phyloP scores from a whole-genome alignment of 1,140 invertebrate genomes.

The Zaprionus gabonicus region DNA sequence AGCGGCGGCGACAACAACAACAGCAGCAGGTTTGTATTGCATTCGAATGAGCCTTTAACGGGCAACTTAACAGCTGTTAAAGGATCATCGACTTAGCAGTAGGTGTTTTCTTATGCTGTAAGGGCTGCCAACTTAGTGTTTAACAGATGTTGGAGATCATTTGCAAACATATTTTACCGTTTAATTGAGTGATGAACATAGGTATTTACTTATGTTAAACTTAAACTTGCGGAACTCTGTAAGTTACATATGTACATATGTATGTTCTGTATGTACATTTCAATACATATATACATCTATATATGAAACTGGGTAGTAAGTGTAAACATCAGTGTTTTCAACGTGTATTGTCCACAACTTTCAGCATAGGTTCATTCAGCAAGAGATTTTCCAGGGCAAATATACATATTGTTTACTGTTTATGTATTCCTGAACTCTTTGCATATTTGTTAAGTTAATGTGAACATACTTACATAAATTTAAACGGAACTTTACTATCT shows the following conservation, averaged over 20 bases:
- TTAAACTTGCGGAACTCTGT: too few relatives aligned
- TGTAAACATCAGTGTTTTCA: too few relatives aligned
- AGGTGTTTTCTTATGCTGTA: too few relatives aligned
- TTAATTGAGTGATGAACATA: too few relatives aligned
- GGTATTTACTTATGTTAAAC: too few relatives aligned
- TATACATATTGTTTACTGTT: background rate
- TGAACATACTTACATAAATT: constrained; percentile 3
- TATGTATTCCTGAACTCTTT: background rate
- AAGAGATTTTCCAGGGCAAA: too few relatives aligned
- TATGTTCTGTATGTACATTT: too few relatives aligned
- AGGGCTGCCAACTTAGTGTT: background rate
- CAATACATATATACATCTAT: too few relatives aligned
- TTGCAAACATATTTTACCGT: background rate
- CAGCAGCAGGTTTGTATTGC: constrained; percentile 53
- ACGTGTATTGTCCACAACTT: too few relatives aligned
- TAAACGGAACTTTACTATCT: background rate
- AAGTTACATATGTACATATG: too few relatives aligned
- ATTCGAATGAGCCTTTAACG: background rate
- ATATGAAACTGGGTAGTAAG: too few relatives aligned
- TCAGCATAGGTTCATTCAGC: too few relatives aligned
- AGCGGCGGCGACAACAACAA: constrained; percentile 21
- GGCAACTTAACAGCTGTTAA: constrained; percentile 13
- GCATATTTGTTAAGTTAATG: background rate
- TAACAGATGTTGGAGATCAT: background rate
- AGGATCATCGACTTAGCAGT: background rate